phyloP scores from a whole-genome alignment of 2,797 vertebrate species.

The Emydoidea blandingii region DNA sequence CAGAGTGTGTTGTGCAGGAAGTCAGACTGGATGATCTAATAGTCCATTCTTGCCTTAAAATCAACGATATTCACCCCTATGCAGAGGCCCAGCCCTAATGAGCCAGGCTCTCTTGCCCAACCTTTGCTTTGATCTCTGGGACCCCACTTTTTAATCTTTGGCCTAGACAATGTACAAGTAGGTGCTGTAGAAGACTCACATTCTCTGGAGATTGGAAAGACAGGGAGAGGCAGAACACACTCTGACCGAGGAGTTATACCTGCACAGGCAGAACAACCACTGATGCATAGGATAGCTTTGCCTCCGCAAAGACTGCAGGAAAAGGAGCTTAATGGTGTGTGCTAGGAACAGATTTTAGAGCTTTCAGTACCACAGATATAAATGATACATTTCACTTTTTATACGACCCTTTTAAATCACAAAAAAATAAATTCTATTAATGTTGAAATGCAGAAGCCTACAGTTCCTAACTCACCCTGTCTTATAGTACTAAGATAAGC shows the following conservation, averaged over 20 bases:
- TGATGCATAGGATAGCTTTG: neutral
- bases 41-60: neutral
- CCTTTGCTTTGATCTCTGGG: fast-evolving
- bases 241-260: fast-evolving
- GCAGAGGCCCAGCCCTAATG: fast-evolving
- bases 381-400: constrained; percentile 64
- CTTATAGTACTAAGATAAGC: constrained; percentile 21
- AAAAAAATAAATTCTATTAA: constrained; percentile 43
- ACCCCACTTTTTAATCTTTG: neutral
- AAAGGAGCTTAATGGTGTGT: constrained; percentile 36
- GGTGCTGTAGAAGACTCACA: fast-evolving
- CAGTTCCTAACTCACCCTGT: constrained; percentile 29
- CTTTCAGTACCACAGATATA: constrained; percentile 43
- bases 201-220: neutral
- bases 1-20: too few relatives aligned
- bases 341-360: constrained; percentile 35
- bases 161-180: neutral
- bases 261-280: neutral
- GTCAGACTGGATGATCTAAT: fast-evolving
- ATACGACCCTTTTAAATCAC: constrained; percentile 46
- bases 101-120: neutral
- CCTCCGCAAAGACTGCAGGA: neutral
- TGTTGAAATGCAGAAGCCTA: constrained; percentile 40
- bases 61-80: fast-evolving
- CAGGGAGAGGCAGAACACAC: neutral